Percentiles rank a stretch among this genome's conserved stretches.
phyloP scores from a whole-genome alignment of 2,113 vertebrate genomes.

The Seriola rivoliana region DNA sequence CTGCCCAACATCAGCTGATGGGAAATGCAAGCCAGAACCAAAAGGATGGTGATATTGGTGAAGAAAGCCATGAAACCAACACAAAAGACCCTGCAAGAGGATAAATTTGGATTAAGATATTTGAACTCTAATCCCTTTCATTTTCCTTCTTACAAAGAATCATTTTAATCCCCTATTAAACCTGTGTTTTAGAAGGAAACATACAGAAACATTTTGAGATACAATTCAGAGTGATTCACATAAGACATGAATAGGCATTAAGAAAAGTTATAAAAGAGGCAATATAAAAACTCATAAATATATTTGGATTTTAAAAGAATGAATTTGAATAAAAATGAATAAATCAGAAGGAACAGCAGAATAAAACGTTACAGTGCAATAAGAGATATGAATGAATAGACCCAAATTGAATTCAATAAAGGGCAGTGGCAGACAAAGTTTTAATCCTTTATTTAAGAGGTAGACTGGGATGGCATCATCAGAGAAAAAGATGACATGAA shows the following conservation, averaged over 20 bases:
- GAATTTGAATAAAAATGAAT: background rate
- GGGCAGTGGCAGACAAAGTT: background rate
- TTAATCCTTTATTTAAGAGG: background rate
- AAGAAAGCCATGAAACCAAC: slow-evolving; percentile 79
- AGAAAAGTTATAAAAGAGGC: background rate
- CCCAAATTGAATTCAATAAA: too few species aligned
- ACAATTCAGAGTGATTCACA: background rate
- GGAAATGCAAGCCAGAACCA: slow-evolving; percentile 83
- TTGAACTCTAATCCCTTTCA: slow-evolving; percentile 21
- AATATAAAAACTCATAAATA: background rate
- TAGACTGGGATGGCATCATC: background rate
- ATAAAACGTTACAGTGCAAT: background rate
- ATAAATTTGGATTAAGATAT: slow-evolving; percentile 46
- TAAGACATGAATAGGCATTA: background rate
- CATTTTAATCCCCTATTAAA: slow-evolving; percentile 2
- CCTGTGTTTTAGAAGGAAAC: background rate
- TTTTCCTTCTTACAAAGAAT: background rate
- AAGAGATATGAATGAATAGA: background rate
- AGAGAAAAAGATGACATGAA: background rate
- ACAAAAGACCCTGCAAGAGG: slow-evolving; percentile 48
- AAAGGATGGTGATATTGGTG: slow-evolving; percentile 79
- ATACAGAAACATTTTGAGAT: background rate
- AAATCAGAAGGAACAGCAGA: background rate
- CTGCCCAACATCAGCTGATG: slow-evolving; percentile 76
- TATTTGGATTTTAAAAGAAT: background rate